phyloP scores from a whole-genome alignment of 2,888 invertebrate species.

The Nezara viridula region DNA sequence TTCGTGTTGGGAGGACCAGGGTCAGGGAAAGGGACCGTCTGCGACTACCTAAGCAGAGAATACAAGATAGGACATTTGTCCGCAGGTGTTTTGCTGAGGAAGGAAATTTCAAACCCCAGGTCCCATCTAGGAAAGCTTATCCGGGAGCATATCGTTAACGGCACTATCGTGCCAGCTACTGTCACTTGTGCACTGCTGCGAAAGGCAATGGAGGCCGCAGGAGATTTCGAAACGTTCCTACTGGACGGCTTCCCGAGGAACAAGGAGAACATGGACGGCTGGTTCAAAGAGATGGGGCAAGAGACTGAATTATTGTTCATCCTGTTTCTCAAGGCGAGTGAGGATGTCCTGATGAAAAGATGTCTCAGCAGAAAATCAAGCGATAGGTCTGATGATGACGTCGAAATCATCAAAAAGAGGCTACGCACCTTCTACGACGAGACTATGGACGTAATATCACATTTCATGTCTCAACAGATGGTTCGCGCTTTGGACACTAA shows the following conservation, averaged over 20 bases:
- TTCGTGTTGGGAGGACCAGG: not conserved
- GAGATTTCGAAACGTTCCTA: not conserved
- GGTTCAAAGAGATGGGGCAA: not conserved
- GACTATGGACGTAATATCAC: not conserved
- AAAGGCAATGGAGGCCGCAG: not conserved
- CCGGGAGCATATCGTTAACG: not conserved
- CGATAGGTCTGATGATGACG: not conserved
- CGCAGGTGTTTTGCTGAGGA: not conserved
- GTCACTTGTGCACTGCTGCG: not conserved
- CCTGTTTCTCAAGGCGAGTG: not conserved
- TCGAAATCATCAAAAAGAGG: not conserved
- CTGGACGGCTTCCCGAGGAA: slow-evolving; percentile 10
- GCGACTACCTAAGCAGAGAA: not conserved
- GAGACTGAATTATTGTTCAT: not conserved
- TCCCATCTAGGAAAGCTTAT: not conserved
- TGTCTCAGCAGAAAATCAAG: not conserved
- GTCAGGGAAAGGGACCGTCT: slow-evolving; percentile 2
- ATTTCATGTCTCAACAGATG: not conserved
- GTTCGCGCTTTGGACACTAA: not conserved
- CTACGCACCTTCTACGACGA: not conserved
- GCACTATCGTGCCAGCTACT: not conserved
- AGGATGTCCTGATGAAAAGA: not conserved
- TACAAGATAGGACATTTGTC: not conserved
- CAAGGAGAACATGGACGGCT: slow-evolving; percentile 28
- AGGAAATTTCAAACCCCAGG: not conserved